phyloP scores from a whole-genome alignment of 1,140 invertebrate genomes.

The Danaus melanippus region DNA sequence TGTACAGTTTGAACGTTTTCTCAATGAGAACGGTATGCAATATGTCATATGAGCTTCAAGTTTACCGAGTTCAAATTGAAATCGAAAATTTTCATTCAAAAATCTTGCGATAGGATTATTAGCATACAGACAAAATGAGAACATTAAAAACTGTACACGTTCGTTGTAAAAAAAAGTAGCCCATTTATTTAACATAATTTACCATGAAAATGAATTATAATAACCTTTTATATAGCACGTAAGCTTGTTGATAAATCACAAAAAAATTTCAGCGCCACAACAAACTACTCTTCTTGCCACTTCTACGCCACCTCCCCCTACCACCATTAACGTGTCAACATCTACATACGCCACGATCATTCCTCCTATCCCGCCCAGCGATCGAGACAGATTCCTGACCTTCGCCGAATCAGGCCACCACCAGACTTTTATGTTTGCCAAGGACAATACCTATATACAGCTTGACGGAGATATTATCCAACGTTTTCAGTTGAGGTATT shows the following conservation, averaged over 20 bases:
- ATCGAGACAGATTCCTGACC: conserved; percentile 82
- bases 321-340: conserved; percentile 46
- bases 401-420: conserved; percentile 86
- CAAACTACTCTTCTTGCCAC: conserved; percentile 44
- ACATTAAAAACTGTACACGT: too few species aligned
- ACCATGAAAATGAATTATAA: too few species aligned
- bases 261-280: conserved; percentile 30
- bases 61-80: too few species aligned
- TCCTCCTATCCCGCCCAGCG: conserved; percentile 78
- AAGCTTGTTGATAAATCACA: neutral
- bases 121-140: too few species aligned
- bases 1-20: too few species aligned
- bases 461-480: conserved; percentile 88
- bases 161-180: too few species aligned
- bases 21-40: too few species aligned
- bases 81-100: too few species aligned
- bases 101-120: too few species aligned
- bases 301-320: conserved; percentile 32
- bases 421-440: conserved; percentile 88
- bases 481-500: conserved; percentile 86
- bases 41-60: too few species aligned
- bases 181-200: too few species aligned
- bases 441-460: conserved; percentile 90
- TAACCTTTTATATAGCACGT: too few species aligned
- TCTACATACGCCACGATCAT: conserved; percentile 53